phyloP scores from a whole-genome alignment of 1,140 invertebrate genomes.

The Pseudomyrmex sp. region DNA sequence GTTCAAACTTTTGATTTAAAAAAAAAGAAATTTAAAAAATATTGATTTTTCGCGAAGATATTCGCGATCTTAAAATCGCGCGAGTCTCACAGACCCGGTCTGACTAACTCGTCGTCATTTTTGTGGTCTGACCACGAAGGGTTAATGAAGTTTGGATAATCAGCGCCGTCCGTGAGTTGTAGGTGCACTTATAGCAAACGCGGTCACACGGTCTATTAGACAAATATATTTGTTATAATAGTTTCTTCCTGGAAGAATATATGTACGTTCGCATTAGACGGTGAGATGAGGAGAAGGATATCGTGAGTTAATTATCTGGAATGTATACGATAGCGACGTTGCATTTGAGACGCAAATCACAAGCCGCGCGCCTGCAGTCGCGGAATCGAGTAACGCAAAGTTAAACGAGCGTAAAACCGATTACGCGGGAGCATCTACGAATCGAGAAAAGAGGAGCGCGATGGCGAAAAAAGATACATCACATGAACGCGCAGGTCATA shows the following conservation, averaged over 20 bases:
- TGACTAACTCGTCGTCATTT: too few relatives aligned
- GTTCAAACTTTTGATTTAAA: too few relatives aligned
- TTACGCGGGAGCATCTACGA: conserved; percentile 25
- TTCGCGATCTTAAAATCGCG: too few relatives aligned
- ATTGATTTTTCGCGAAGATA: too few relatives aligned
- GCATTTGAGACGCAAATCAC: conserved; percentile 9
- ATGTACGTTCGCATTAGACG: not conserved
- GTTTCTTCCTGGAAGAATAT: not conserved
- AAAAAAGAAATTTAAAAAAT: too few relatives aligned
- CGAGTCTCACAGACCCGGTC: too few relatives aligned
- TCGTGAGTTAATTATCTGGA: conserved; percentile 50
- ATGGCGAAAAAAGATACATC: conserved; percentile 26
- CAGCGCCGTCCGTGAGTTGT: too few relatives aligned
- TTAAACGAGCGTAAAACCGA: conserved; percentile 56
- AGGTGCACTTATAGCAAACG: too few relatives aligned
- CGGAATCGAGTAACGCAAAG: conserved; percentile 17
- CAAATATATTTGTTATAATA: not conserved
- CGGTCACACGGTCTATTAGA: too few relatives aligned
- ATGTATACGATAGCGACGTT: conserved; percentile 31
- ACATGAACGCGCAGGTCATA: not conserved
- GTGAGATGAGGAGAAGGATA: not conserved
- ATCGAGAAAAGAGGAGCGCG: conserved; percentile 11
- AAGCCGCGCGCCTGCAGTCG: conserved; percentile 5
- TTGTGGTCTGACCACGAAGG: too few relatives aligned
- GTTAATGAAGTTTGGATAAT: too few relatives aligned